Evolutionary conservation across 92 coral and sea anemone species (phyloP).

Genomic region (Heteractis magnifica): DNA sequence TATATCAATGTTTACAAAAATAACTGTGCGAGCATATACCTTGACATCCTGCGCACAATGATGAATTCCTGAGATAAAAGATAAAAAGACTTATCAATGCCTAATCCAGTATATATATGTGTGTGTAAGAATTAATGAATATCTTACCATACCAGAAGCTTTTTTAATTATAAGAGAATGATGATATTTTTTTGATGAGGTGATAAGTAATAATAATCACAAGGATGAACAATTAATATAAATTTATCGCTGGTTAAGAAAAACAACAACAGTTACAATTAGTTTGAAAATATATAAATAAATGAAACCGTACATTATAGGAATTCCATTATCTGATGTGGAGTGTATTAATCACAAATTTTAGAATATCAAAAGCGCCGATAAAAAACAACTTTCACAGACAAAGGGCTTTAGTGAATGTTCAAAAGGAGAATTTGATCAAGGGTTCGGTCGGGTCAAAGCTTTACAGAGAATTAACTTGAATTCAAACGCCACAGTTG

Average conservation of each 20-base stretch:
- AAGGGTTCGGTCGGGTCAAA: background rate
- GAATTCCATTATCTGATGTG: background rate
- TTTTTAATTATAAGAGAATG: background rate
- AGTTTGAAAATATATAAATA: background rate
- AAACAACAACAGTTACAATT: background rate
- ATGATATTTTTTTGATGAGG: slow-evolving; percentile 9
- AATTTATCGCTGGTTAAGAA: background rate
- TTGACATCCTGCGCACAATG: slow-evolving; percentile 10
- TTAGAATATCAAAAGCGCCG: background rate
- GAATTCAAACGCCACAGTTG: slow-evolving; percentile 14
- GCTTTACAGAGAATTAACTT: background rate
- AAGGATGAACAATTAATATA: background rate
- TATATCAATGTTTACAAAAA: background rate
- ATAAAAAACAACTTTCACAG: background rate
- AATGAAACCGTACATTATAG: background rate
- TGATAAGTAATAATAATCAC: background rate
- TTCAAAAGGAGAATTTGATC: background rate
- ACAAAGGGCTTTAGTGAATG: slow-evolving; percentile 12
- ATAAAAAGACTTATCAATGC: background rate
- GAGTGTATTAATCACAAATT: background rate
- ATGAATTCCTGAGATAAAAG: slow-evolving; percentile 19
- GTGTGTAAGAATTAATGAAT: background rate
- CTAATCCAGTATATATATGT: background rate
- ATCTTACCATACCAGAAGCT: background rate
- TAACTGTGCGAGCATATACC: background rate